A percentile compares a stretch with the other conserved stretches of the same genome.
phyloP scores from a whole-genome alignment of 2,797 vertebrate species.

The Hydrocynus forskahlii region DNA sequence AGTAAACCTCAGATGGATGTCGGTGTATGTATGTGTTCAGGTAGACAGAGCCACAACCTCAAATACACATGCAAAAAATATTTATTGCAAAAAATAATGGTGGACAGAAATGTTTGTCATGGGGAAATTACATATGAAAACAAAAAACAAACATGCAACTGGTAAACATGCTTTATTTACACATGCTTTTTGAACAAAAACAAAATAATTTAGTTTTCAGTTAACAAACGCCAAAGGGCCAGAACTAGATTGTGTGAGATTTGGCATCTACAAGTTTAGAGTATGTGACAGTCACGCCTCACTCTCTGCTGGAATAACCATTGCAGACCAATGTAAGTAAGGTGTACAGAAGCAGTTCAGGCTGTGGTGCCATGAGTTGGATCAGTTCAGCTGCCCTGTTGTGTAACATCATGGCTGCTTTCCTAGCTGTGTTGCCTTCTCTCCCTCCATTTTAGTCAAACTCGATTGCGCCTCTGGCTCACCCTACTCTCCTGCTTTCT shows the following conservation, averaged over 20 bases:
- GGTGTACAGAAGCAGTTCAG: neutral
- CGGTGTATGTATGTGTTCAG: neutral
- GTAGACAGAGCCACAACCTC: neutral
- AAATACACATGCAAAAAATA: neutral
- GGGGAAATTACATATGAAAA: neutral
- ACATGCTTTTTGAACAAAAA: neutral
- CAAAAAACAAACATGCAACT: neutral
- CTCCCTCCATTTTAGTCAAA: conserved; percentile 14
- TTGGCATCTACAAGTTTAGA: neutral
- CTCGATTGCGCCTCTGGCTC: neutral
- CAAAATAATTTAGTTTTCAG: neutral
- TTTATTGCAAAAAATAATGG: conserved; percentile 5
- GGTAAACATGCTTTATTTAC: conserved; percentile 10
- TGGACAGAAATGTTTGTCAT: neutral
- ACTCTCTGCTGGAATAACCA: neutral
- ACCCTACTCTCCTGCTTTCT: conserved; percentile 48
- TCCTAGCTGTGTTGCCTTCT: neutral
- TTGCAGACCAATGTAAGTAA: neutral
- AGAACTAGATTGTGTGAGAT: neutral
- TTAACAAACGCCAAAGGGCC: neutral
- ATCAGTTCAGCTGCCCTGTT: neutral
- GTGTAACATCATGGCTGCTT: neutral
- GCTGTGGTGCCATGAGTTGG: neutral
- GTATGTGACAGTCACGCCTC: neutral
- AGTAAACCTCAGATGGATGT: neutral